Evolutionary conservation across 92 coral and sea anemone species (phyloP).

Genomic region (Scolanthus callimorphus): DNA sequence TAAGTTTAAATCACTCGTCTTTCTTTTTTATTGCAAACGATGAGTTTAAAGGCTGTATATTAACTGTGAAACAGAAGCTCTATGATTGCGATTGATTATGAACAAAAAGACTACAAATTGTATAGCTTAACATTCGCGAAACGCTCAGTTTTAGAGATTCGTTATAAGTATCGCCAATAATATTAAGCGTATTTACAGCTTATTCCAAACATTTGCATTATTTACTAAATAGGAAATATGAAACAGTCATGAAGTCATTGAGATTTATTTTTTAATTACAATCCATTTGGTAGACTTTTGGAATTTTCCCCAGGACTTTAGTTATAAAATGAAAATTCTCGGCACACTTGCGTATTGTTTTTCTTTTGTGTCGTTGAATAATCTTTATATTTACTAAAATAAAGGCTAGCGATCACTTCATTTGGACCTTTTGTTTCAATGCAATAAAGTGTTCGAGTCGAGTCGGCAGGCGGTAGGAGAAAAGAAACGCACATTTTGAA

Average conservation of each 20-base stretch:
- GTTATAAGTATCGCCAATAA: too few species aligned
- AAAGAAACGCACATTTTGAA: constrained; percentile 5
- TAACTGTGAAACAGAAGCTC: background rate
- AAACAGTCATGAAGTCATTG: background rate
- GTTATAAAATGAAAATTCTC: constrained; percentile 44
- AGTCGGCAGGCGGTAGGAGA: constrained; percentile 52
- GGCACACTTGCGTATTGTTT: constrained; percentile 39
- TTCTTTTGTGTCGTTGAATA: constrained; percentile 18
- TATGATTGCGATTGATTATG: background rate
- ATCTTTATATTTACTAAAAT: constrained; percentile 50
- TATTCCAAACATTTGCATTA: constrained; percentile 65
- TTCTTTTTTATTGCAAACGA: background rate
- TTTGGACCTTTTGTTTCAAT: constrained; percentile 28
- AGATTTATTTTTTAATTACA: background rate
- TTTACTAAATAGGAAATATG: constrained; percentile 52
- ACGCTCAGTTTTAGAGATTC: too few species aligned
- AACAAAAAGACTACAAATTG: constrained; percentile 13
- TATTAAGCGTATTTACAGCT: too few species aligned
- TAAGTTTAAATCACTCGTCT: constrained; percentile 15
- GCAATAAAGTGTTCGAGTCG: constrained; percentile 45
- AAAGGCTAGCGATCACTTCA: constrained; percentile 28
- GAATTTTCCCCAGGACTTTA: constrained; percentile 12
- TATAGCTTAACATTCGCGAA: constrained; percentile 14
- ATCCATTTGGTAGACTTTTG: constrained; percentile 7
- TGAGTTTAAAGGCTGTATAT: background rate